Conservation (phyloP, 1,140 invertebrate genomes). For the Drosophila kurseongensis region DNA sequence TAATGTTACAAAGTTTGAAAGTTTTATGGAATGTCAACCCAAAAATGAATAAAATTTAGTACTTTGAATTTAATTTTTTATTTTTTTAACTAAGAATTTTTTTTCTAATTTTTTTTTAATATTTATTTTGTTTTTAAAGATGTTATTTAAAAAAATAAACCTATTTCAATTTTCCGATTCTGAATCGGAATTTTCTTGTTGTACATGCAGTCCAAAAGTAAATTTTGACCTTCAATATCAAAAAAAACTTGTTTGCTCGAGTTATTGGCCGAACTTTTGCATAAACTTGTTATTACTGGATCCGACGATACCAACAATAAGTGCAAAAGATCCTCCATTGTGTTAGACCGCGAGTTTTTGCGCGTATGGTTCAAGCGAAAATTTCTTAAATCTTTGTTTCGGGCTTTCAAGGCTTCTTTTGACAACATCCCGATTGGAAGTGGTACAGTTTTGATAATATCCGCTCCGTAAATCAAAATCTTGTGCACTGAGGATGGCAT, state of each 20-base stretch:
- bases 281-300: background rate
- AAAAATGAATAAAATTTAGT: background rate
- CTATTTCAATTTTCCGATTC: background rate
- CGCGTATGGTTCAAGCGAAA: too few relatives aligned
- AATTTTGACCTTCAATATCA: conserved; percentile 1
- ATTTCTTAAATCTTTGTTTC: too few relatives aligned
- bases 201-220: background rate
- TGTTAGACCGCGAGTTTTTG: too few relatives aligned
- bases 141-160: background rate
- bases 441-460: too few relatives aligned
- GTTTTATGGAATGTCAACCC: background rate
- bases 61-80: background rate
- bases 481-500: too few relatives aligned
- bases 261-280: background rate
- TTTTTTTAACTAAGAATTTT: too few relatives aligned
- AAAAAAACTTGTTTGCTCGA: background rate
- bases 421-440: too few relatives aligned
- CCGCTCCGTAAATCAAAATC: too few relatives aligned
- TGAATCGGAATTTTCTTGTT: background rate
- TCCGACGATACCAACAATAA: background rate
- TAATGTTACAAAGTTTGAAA: conserved; percentile 2
- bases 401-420: too few relatives aligned
- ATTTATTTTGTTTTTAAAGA: too few relatives aligned
- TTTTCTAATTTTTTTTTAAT: too few relatives aligned
- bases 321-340: background rate